Evolutionary conservation across 2,888 invertebrate species (phyloP).

Genomic region (Amiota communis): DNA sequence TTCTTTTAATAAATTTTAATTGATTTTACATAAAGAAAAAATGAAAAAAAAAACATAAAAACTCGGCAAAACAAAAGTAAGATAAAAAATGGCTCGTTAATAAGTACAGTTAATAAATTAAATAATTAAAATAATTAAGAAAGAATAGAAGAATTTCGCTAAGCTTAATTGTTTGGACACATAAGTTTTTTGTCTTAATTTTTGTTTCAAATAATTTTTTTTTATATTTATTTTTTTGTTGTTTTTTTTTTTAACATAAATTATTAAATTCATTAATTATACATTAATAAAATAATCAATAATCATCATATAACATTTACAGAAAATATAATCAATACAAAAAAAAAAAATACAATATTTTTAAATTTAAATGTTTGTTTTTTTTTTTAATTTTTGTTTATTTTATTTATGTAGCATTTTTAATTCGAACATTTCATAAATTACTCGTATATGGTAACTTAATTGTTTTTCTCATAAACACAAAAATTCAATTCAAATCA

Average conservation of each 20-base stretch:
- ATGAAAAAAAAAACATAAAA: conserved; percentile 43
- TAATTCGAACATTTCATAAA: background rate
- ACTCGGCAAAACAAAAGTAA: too few species aligned
- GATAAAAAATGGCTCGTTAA: conserved; percentile 51
- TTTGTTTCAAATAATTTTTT: conserved; percentile 8
- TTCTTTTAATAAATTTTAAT: conserved; percentile 48
- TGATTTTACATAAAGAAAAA: conserved; percentile 50
- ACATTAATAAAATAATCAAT: background rate
- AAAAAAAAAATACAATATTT: background rate
- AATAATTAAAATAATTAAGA: conserved; percentile 56
- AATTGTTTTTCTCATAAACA: conserved; percentile 54
- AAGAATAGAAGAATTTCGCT: conserved; percentile 49
- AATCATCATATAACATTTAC: conserved; percentile 3
- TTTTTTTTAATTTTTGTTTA: background rate
- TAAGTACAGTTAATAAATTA: conserved; percentile 71
- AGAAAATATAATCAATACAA: background rate
- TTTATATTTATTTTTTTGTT: conserved; percentile 23
- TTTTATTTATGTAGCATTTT: background rate
- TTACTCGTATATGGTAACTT: too few species aligned
- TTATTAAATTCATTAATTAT: conserved; percentile 6
- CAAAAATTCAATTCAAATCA: conserved; percentile 44
- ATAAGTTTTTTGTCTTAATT: too few species aligned
- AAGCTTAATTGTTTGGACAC: conserved; percentile 38
- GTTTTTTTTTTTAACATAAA: background rate
- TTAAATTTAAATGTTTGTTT: background rate